phyloP scores from a whole-genome alignment of 2,113 vertebrate species.

The Cyanoderma ruficeps region DNA sequence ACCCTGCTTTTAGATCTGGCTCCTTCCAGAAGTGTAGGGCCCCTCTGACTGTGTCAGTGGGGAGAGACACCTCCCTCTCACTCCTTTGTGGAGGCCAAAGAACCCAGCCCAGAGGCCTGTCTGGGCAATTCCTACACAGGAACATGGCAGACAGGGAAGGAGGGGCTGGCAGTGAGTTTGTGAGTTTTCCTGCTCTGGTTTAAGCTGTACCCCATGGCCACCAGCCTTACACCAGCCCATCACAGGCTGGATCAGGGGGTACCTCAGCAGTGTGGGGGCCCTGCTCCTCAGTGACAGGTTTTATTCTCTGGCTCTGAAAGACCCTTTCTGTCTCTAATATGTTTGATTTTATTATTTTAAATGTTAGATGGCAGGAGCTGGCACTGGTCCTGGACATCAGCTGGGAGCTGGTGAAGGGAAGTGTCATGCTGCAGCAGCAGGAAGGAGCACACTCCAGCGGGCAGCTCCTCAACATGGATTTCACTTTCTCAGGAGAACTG shows the following conservation, averaged over 20 bases:
- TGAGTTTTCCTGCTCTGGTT: neutral
- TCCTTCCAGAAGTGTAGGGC: neutral
- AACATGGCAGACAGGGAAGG: neutral
- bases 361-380: neutral
- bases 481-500: neutral
- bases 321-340: neutral
- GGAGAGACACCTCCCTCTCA: neutral
- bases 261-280: neutral
- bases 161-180: neutral
- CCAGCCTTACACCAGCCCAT: neutral
- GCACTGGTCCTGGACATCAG: neutral
- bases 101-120: neutral
- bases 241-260: neutral
- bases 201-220: rapidly evolving
- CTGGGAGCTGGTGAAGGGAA: neutral
- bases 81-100: neutral
- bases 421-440: neutral
- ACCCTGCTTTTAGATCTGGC: neutral
- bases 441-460: neutral
- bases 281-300: neutral
- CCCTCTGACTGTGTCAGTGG: neutral
- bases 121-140: neutral
- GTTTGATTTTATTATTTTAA: neutral
- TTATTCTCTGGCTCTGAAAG: neutral
- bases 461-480: neutral